phyloP scores from a whole-genome alignment of 2,888 invertebrate species.

The Agapostemon virescens region DNA sequence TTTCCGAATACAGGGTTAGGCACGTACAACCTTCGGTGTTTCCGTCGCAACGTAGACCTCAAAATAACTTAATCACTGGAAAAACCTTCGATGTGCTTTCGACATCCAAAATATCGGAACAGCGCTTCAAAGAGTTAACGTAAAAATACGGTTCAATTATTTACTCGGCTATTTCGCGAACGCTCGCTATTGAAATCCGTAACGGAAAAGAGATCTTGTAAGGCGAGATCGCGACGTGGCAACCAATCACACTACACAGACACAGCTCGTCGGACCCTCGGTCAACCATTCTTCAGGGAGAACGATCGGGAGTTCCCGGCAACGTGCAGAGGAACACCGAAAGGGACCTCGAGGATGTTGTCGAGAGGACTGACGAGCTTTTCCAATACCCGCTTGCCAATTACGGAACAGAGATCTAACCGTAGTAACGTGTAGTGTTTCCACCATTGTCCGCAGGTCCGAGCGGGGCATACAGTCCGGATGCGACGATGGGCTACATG shows the following conservation, averaged over 20 bases:
- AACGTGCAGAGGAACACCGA: conserved; percentile 36
- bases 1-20: too few relatives aligned
- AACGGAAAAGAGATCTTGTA: not conserved
- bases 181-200: not conserved
- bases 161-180: not conserved
- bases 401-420: conserved; percentile 83
- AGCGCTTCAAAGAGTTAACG: too few relatives aligned
- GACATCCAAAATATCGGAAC: too few relatives aligned
- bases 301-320: conserved; percentile 31
- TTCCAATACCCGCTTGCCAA: conserved; percentile 75
- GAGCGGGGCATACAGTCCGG: conserved; percentile 97
- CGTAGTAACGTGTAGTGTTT: conserved; percentile 88
- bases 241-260: conserved; percentile 37
- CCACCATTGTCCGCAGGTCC: conserved; percentile 94
- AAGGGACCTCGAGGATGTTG: conserved; percentile 44
- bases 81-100: too few relatives aligned
- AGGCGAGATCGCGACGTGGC: conserved; percentile 2
- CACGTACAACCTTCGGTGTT: too few relatives aligned
- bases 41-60: too few relatives aligned
- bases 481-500: conserved; percentile 97
- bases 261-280: conserved; percentile 53
- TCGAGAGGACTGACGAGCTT: conserved; percentile 67
- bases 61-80: too few relatives aligned
- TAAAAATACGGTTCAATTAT: not conserved
- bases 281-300: conserved; percentile 27